Conservation (phyloP, 2,113 vertebrate species). For the Pipra filicauda region DNA sequence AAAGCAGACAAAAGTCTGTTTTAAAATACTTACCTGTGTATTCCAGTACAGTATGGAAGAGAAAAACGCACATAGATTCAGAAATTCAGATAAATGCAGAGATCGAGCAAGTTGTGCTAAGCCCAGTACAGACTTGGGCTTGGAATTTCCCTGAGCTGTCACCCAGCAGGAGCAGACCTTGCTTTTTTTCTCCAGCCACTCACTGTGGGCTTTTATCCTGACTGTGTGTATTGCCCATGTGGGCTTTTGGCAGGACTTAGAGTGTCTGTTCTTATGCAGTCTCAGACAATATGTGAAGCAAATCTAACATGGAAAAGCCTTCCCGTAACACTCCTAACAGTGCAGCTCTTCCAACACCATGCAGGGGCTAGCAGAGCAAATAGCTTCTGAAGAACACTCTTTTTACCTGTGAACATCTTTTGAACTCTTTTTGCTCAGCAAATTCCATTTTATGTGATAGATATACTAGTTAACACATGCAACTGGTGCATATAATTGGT, state of each 20-base stretch:
- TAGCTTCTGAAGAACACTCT: neutral
- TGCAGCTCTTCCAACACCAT: neutral
- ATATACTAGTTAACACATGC: neutral
- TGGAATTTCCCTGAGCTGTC: neutral
- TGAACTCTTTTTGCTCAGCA: neutral
- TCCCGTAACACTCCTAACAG: neutral
- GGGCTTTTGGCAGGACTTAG: neutral
- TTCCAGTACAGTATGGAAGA: neutral
- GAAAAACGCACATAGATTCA: neutral
- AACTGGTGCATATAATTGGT: neutral
- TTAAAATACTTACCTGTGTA: neutral
- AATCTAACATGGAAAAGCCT: neutral
- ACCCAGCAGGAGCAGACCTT: neutral
- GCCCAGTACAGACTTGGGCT: fast-evolving
- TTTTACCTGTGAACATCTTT: neutral
- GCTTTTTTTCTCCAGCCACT: neutral
- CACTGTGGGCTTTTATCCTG: neutral
- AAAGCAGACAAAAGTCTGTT: neutral
- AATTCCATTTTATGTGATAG: neutral
- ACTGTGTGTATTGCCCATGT: fast-evolving
- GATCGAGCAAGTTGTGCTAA: neutral
- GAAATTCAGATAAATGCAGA: neutral
- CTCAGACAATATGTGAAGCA: neutral
- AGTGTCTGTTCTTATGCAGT: neutral
- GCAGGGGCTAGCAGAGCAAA: neutral